phyloP scores from a whole-genome alignment of 2,797 vertebrate genomes.

The Pithecia hirsuta region DNA sequence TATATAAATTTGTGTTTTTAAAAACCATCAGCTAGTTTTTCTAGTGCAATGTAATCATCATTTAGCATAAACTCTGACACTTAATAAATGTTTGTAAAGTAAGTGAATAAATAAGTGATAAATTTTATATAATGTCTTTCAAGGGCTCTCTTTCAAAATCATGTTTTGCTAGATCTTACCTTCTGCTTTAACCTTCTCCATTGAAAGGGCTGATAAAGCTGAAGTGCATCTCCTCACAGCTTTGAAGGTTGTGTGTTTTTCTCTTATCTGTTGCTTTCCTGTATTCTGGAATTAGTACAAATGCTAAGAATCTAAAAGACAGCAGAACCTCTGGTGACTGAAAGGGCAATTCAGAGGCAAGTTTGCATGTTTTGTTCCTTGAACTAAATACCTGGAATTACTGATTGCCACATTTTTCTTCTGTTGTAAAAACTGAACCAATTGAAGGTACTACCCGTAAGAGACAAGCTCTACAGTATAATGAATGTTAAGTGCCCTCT shows the following conservation, averaged over 20 bases:
- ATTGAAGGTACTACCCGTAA: constrained; percentile 48
- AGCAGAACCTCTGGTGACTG: background rate
- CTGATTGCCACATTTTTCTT: constrained; percentile 55
- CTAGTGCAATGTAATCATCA: constrained; percentile 12
- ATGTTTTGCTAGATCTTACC: background rate
- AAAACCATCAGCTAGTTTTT: constrained; percentile 56
- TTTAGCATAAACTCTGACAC: constrained; percentile 16
- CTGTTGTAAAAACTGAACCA: constrained; percentile 56
- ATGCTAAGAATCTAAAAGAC: background rate
- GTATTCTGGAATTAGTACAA: background rate
- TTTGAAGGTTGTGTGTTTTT: background rate
- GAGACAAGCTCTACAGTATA: background rate
- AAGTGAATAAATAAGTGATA: background rate
- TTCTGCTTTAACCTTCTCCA: background rate
- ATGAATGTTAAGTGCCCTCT: constrained; percentile 57
- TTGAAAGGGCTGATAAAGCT: background rate
- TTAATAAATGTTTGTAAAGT: constrained; percentile 41
- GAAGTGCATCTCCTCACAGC: background rate
- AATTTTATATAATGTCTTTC: background rate
- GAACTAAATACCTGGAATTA: constrained; percentile 57
- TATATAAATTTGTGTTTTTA: constrained; percentile 34
- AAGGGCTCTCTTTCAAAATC: background rate
- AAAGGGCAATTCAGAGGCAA: constrained; percentile 8
- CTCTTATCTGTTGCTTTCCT: background rate
- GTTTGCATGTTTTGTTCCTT: constrained; percentile 34